Conservation (phyloP, 1,140 invertebrate species). For the Euura lappo region DNA sequence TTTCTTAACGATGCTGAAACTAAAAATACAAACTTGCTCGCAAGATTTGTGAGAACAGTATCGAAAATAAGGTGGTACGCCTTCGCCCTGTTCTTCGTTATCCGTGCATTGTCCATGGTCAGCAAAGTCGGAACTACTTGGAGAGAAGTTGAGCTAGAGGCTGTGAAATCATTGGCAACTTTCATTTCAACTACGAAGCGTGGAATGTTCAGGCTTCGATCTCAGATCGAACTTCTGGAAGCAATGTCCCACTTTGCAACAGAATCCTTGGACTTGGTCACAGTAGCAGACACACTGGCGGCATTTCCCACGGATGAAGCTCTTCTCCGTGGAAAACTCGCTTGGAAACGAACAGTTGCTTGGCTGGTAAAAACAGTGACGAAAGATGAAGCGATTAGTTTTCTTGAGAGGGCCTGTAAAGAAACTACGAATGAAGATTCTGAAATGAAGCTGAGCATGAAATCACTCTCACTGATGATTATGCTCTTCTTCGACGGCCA, state of each 20-base stretch:
- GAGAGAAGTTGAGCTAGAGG: slow-evolving; percentile 20
- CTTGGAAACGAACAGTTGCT: slow-evolving; percentile 26
- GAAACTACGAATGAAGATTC: slow-evolving; percentile 9
- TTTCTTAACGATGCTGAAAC: slow-evolving; percentile 30
- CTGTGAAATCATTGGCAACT: slow-evolving; percentile 12
- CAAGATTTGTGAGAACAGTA: slow-evolving; percentile 31
- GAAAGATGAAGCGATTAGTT: slow-evolving; percentile 20
- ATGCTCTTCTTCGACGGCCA: slow-evolving; percentile 29
- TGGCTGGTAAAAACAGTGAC: slow-evolving; percentile 22
- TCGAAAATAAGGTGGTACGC: slow-evolving; percentile 43
- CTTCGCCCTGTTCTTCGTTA: slow-evolving; percentile 48
- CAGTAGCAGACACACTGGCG: slow-evolving; percentile 25
- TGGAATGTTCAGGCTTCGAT: slow-evolving; percentile 28
- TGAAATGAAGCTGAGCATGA: slow-evolving; percentile 3
- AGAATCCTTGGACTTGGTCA: neutral
- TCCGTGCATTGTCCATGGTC: slow-evolving; percentile 29
- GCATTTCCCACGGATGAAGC: slow-evolving; percentile 31
- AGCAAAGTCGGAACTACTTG: neutral
- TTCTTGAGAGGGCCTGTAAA: slow-evolving; percentile 25
- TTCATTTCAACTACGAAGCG: slow-evolving; percentile 39
- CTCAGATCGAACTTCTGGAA: slow-evolving; percentile 37
- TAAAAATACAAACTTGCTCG: slow-evolving; percentile 22
- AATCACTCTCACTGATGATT: slow-evolving; percentile 27
- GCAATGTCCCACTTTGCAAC: neutral
- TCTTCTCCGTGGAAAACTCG: slow-evolving; percentile 18